Conservation (phyloP, 2,888 invertebrate species). For the Ectobius pallidus region DNA sequence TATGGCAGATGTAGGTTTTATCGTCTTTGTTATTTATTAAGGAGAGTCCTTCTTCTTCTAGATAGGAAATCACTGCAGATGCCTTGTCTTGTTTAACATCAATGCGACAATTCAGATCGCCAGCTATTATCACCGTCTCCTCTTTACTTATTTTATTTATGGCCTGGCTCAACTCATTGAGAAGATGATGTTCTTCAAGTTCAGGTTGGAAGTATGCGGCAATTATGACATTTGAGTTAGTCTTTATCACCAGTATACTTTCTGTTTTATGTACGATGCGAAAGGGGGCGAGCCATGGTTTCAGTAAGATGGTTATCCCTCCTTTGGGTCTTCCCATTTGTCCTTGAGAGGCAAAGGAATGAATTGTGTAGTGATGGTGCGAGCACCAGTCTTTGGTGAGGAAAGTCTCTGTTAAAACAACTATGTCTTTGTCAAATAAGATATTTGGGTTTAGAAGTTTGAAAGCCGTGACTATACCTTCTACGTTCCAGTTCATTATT, state of each 20-base stretch:
- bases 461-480: not conserved
- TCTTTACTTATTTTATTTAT: not conserved
- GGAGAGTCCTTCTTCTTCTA: too few relatives aligned
- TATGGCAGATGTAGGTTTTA: too few relatives aligned
- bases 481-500: not conserved
- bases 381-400: too few relatives aligned
- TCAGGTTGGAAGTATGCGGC: not conserved
- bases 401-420: too few relatives aligned
- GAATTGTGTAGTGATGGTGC: not conserved
- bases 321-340: too few relatives aligned
- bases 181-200: not conserved
- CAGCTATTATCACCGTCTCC: not conserved
- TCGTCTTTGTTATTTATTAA: too few relatives aligned
- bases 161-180: not conserved
- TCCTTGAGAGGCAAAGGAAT: too few relatives aligned
- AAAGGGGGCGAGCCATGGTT: not conserved
- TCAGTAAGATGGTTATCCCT: not conserved
- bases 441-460: not conserved
- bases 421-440: too few relatives aligned
- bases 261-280: not conserved
- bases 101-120: too few relatives aligned
- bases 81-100: too few relatives aligned
- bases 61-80: too few relatives aligned
- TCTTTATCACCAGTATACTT: not conserved
- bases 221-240: not conserved